Conservation (phyloP, 2,113 vertebrate genomes). For the Festucalex cinctus region DNA sequence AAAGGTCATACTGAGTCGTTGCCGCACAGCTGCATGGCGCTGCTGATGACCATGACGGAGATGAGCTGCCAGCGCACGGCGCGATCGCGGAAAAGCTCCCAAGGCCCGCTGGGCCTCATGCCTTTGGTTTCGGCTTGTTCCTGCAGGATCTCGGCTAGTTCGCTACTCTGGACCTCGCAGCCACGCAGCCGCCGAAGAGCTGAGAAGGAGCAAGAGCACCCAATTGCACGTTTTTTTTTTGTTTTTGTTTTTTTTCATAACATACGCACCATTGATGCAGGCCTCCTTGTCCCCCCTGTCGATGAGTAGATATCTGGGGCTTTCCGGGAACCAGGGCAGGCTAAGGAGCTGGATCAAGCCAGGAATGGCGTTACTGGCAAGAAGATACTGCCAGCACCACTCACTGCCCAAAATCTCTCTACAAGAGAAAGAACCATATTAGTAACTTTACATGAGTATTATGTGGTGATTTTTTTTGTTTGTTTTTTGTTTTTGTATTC, state of each 20-base stretch:
- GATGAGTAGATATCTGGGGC: slow-evolving; percentile 86
- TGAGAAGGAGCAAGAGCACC: slow-evolving; percentile 41
- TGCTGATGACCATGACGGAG: slow-evolving; percentile 79
- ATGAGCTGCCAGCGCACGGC: slow-evolving; percentile 78
- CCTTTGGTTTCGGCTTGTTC: slow-evolving; percentile 76
- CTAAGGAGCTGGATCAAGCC: slow-evolving; percentile 81
- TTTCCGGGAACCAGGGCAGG: slow-evolving; percentile 88
- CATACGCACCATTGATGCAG: slow-evolving; percentile 76
- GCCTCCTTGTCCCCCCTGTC: slow-evolving; percentile 80
- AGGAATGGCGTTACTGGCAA: slow-evolving; percentile 83
- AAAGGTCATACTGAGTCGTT: slow-evolving; percentile 81
- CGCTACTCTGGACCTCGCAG: slow-evolving; percentile 62
- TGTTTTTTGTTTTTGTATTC: neutral
- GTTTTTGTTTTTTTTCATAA: no score
- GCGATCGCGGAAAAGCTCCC: slow-evolving; percentile 76
- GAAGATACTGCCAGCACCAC: slow-evolving; percentile 80
- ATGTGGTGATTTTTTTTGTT: neutral
- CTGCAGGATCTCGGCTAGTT: slow-evolving; percentile 82
- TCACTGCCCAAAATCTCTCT: slow-evolving; percentile 86
- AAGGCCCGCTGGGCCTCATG: slow-evolving; percentile 55
- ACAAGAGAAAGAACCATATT: slow-evolving; percentile 31
- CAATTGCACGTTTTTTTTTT: neutral
- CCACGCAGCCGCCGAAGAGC: slow-evolving; percentile 79
- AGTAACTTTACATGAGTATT: neutral
- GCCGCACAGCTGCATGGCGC: slow-evolving; percentile 88